These are phyloP conservation scores for Paradoxurus hermaphroditus DNA, from an alignment of 2,113 vertebrate species.

Conservation along the genomic window DNA sequence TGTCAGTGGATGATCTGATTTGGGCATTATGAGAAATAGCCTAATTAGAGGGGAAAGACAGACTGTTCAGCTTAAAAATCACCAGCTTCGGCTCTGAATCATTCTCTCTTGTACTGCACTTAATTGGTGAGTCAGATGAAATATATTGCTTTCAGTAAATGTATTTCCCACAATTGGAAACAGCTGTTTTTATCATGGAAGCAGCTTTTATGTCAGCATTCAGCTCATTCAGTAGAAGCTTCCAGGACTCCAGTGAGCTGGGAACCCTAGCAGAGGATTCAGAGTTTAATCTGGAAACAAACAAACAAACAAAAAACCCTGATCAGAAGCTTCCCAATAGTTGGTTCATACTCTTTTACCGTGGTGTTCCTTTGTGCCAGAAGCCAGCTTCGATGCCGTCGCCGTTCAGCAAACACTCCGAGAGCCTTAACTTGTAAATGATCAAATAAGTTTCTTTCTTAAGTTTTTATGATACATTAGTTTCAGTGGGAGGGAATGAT, in stretches of 20 bases:
- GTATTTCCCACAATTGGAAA: slow-evolving; percentile 61
- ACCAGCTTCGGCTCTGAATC: slow-evolving; percentile 43
- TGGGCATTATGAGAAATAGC: slow-evolving; percentile 61
- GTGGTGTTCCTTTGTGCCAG: background rate
- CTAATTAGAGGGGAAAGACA: slow-evolving; percentile 51
- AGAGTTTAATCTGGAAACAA: background rate
- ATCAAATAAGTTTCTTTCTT: slow-evolving; percentile 11
- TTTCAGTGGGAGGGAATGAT: background rate
- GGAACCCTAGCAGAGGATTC: background rate
- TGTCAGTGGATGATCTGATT: slow-evolving; percentile 57
- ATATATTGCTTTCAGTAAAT: slow-evolving; percentile 43
- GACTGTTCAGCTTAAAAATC: slow-evolving; percentile 58
- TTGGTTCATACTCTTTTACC: background rate
- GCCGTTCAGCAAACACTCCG: background rate
- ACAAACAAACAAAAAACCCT: background rate
- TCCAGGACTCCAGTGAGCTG: background rate
- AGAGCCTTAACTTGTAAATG: background rate
- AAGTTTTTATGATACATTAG: background rate
- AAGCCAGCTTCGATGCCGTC: slow-evolving; percentile 31
- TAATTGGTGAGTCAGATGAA: slow-evolving; percentile 62
- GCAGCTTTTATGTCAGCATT: background rate
- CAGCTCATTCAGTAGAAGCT: slow-evolving; percentile 28
- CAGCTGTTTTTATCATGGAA: slow-evolving; percentile 32
- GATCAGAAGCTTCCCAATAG: background rate
- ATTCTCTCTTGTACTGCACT: background rate